A percentile compares a stretch with the other conserved stretches of the same genome.
phyloP scores from a whole-genome alignment of 92 coral and sea anemone species.

The Palythoa heliodiscus region DNA sequence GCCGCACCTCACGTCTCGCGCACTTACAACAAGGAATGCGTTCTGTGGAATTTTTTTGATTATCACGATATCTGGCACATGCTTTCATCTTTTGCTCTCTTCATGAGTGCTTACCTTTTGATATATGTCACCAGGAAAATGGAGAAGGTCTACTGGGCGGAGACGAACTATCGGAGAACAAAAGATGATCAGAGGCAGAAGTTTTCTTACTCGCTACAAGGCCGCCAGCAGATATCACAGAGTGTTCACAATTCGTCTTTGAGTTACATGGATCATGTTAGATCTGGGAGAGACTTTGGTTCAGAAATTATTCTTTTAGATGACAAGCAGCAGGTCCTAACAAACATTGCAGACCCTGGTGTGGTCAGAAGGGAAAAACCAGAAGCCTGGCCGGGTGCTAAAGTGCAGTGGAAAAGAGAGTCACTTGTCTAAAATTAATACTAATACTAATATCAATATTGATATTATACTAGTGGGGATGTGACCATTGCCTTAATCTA shows the following conservation, averaged over 20 bases:
- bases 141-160: constrained; percentile 74
- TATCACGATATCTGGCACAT: constrained; percentile 99
- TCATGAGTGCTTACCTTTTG: constrained; percentile 85
- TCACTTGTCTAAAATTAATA: not conserved
- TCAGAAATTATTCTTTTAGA: not conserved
- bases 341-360: not conserved
- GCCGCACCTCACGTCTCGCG: constrained; percentile 81
- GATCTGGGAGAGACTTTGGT: not conserved
- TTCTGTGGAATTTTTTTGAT: constrained; percentile 94
- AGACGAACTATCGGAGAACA: constrained; percentile 55
- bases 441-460: no score
- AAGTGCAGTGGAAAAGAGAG: constrained; percentile 17
- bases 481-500: no score
- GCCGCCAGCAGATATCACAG: constrained; percentile 5
- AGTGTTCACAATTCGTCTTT: not conserved
- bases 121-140: constrained; percentile 78
- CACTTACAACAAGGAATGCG: constrained; percentile 76
- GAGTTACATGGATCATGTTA: not conserved
- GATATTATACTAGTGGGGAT: no score
- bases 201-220: not conserved
- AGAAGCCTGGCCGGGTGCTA: not conserved
- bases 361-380: not conserved
- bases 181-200: constrained; percentile 20
- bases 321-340: not conserved
- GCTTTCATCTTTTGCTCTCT: constrained; percentile 91